Evolutionary conservation across 2,113 vertebrate species (phyloP).

Genomic region (Xenotilapia caudafasciata): DNA sequence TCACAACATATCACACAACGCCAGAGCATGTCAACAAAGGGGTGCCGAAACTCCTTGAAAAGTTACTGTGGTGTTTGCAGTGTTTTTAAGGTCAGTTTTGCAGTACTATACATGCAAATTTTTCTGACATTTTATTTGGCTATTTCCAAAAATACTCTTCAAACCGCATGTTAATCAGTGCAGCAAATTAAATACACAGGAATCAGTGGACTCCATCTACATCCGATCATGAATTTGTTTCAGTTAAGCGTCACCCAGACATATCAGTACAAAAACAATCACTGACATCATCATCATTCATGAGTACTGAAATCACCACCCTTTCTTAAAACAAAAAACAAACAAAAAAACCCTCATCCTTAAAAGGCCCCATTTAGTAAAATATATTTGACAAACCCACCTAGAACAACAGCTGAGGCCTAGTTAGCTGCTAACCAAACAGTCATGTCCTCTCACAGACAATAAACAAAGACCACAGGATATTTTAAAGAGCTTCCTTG

Average conservation of each 20-base stretch:
- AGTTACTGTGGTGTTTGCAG: not conserved
- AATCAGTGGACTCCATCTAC: not conserved
- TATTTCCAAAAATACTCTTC: not conserved
- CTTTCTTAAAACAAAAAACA: not conserved
- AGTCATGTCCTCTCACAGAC: not conserved
- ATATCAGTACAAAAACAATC: not conserved
- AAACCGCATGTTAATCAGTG: not conserved
- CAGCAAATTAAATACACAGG: not conserved
- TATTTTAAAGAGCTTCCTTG: not conserved
- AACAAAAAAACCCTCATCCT: not conserved
- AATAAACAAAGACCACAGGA: not conserved
- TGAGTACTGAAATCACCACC: not conserved
- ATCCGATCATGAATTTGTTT: not conserved
- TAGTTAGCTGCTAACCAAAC: not conserved
- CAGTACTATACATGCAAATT: not conserved
- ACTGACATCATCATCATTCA: not conserved
- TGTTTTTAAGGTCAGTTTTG: not conserved
- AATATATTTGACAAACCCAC: not conserved
- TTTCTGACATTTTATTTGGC: not conserved
- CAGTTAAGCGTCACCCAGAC: not conserved
- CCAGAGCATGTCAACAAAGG: not conserved
- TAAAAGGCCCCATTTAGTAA: not conserved
- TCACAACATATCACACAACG: not conserved
- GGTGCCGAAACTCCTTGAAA: not conserved
- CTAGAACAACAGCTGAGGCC: not conserved